These are phyloP conservation scores for Ellobium chinense DNA, from an alignment of 2,888 invertebrate genomes.

Conservation along the genomic window DNA sequence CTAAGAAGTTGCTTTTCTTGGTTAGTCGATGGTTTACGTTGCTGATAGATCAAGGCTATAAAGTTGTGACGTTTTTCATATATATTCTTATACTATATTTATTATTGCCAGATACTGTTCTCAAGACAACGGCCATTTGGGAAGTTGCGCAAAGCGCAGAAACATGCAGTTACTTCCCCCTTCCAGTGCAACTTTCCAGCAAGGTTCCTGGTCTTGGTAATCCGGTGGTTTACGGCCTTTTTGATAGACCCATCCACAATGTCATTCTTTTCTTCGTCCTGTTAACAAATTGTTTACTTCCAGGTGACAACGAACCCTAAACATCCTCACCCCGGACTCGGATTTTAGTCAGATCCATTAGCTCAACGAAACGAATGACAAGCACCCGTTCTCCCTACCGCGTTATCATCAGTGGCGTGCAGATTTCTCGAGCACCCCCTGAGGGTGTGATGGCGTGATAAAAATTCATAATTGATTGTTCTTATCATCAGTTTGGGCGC, in stretches of 20 bases:
- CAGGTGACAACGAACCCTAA: background rate
- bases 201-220: too few species aligned
- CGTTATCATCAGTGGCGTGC: background rate
- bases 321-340: background rate
- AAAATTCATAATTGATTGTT: constrained; percentile 23
- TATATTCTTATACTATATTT: too few species aligned
- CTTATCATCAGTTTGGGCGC: background rate
- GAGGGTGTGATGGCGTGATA: background rate
- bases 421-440: background rate
- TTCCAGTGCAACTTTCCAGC: too few species aligned
- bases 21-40: too few species aligned
- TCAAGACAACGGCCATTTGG: too few species aligned
- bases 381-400: background rate
- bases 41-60: too few species aligned
- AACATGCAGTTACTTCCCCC: too few species aligned
- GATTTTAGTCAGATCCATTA: constrained; percentile 2
- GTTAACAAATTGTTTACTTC: background rate
- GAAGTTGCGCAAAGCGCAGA: too few species aligned
- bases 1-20: too few species aligned
- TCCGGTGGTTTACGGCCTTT: background rate
- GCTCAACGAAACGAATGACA: constrained; percentile 14
- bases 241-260: background rate
- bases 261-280: background rate
- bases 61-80: too few species aligned
- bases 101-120: too few species aligned